phyloP scores from a whole-genome alignment of 1,140 invertebrate species.

The Pachyrhynchus sulphureomaculatus region DNA sequence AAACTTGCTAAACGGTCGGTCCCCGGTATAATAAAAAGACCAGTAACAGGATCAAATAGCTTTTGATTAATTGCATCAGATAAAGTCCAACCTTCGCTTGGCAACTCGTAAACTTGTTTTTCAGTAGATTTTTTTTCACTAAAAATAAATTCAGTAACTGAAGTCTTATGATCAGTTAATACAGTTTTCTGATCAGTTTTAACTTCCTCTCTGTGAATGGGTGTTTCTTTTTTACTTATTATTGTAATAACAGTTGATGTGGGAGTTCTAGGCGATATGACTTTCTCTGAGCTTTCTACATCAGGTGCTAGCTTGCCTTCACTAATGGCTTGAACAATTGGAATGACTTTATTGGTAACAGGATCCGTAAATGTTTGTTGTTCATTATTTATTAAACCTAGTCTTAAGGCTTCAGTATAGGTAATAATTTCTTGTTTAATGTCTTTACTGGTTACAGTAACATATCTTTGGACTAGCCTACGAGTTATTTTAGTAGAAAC shows the following conservation, averaged over 20 bases:
- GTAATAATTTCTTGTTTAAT: constrained; percentile 66
- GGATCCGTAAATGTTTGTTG: constrained; percentile 80
- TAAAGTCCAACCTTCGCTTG: constrained; percentile 78
- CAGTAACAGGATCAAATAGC: constrained; percentile 77
- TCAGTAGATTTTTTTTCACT: constrained; percentile 54
- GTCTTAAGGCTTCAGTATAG: constrained; percentile 73
- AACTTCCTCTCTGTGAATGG: constrained; percentile 4
- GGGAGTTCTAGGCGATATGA: constrained; percentile 34
- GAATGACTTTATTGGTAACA: constrained; percentile 70
- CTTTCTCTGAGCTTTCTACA: constrained; percentile 55
- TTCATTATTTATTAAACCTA: constrained; percentile 78
- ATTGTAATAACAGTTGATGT: constrained; percentile 35
- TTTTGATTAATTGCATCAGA: constrained; percentile 74
- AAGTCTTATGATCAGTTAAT: constrained; percentile 48
- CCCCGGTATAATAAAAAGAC: constrained; percentile 83
- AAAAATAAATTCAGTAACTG: constrained; percentile 45
- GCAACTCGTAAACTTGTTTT: constrained; percentile 69
- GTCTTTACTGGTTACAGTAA: constrained; percentile 67
- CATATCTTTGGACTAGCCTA: constrained; percentile 76
- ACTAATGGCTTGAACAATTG: constrained; percentile 80
- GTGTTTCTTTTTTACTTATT: constrained; percentile 34
- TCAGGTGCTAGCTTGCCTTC: constrained; percentile 67
- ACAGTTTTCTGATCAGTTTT: constrained; percentile 47
- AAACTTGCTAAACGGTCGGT: constrained; percentile 84
- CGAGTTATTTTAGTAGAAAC: constrained; percentile 83